Base-by-base conservation (phyloP, 2,113 vertebrate genomes). In the Leiothrix lutea region DNA sequence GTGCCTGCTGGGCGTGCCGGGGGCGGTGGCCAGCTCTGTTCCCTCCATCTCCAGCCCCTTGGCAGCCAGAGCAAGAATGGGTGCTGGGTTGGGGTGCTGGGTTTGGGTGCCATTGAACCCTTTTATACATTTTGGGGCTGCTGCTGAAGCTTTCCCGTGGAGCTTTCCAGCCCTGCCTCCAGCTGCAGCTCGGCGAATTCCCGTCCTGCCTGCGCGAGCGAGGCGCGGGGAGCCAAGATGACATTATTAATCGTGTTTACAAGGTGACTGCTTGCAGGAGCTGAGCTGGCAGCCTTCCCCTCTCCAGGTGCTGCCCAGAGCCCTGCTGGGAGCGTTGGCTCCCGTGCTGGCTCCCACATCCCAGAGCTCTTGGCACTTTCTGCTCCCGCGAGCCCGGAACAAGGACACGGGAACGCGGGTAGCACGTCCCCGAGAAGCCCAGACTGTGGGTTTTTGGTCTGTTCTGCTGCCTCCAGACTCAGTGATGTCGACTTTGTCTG, bases 341-440 rank as follows among this genome's bases (percentile, higher is more conserved):
- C 75, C 45, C 1, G n/a, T 0, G 1, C 64, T 22, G 53, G 45
- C 80, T 89, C 78, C 71, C 8, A 5, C 50, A 23, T 56, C 84
- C 80, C 17, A 0, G 9, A 10, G 5, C 73, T 84, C 5, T 2
- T 15, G 51, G 44, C 35, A 1, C n/a, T 70, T 50, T 60, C 28
- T 2, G 2, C 64, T 67, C 56, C 22, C 5, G 0, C 0, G 1
- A 82, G 66, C 47, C 50, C 11, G 38, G 18, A 36, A 42, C 2
- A 3, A 61, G 50, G 67, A 74, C 3, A 0, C 1, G 9, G n/a
- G 17, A 67, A 3, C 5, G 1, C 0, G 4, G 58, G 25, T 33
- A 66, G 28, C 3, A 17, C 20, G 20, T 58, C 61, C 71, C 71
- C 0, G 2, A 0, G 31, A 6, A 89, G 11, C 69, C 36, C 44